phyloP scores from a whole-genome alignment of 2,888 invertebrate species.

The Scaptodrosophila latifasciaeformis region DNA sequence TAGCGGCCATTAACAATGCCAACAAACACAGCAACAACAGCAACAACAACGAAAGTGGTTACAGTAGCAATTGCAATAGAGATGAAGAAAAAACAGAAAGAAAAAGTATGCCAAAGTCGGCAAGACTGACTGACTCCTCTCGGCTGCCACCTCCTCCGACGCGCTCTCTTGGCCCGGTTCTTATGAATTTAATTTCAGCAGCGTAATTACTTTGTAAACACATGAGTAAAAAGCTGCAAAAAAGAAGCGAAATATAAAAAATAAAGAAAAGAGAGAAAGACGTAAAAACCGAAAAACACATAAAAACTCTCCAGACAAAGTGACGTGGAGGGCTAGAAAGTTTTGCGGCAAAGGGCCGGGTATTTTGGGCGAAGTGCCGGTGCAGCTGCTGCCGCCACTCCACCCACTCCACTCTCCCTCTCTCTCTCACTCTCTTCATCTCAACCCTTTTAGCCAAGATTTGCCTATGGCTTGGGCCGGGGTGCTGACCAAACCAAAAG shows the following conservation, averaged over 20 bases:
- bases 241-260: slow-evolving; percentile 27
- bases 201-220: slow-evolving; percentile 72
- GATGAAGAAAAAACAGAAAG: slow-evolving; percentile 18
- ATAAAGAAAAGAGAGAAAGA: slow-evolving; percentile 1
- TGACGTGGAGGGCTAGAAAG: slow-evolving; percentile 4
- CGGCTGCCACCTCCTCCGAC: no score
- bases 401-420: slow-evolving; percentile 25
- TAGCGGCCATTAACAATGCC: slow-evolving; percentile 55
- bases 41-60: no score
- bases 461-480: no score
- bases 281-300: slow-evolving; percentile 29
- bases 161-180: slow-evolving; percentile 40
- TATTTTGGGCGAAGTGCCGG: slow-evolving; percentile 57
- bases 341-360: slow-evolving; percentile 29
- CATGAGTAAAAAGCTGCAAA: slow-evolving; percentile 54
- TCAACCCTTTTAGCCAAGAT: no score
- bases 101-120: slow-evolving; percentile 19
- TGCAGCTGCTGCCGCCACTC: slow-evolving; percentile 11
- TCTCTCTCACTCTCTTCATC: neutral
- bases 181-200: slow-evolving; percentile 71
- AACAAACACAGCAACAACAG: no score
- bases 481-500: neutral
- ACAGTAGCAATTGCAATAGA: no score
- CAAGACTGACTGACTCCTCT: neutral
- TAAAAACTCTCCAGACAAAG: slow-evolving; percentile 13